Base-by-base conservation (phyloP, 1,140 invertebrate genomes). In the Aphis craccivora region DNA sequence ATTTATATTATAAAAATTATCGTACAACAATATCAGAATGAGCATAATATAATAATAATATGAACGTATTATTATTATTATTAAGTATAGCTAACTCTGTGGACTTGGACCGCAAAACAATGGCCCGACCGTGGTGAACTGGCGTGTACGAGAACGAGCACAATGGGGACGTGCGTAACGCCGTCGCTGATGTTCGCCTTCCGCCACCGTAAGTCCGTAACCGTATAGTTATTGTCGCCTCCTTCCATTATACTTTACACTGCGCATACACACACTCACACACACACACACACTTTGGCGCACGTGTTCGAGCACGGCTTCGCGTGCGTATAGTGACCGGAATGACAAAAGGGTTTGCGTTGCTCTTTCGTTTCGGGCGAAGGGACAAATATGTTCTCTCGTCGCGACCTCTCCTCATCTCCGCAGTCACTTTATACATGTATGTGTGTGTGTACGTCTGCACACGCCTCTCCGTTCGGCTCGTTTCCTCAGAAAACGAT, bases 291-390 rank as follows among this genome's bases (percentile, higher is more conserved):
- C 30, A 30, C 25, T 11, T 3, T 30, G 0, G 11, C 55, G 7
- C 6, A 25, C 25, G 37, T 40, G 45, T 45, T 45, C 18, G 48
- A 14, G 30, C 60, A 76, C 30, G 60, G 18, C 30, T 76, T 8
- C 5, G 60, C 30, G 30, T 35, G 18, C 14, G 48, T 76, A 76
- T 76, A n/a, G 60, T 76, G 60, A 76, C 30, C 60, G 60, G 60
- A 76, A 76, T 76, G 60, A 76, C 60, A 76, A 76, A 76, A 76
- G 60, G 60, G 60, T 67, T 67, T n/a, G 60, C 60, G 60, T 76
- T 6, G 60, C 60, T 76, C 60, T 76, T n/a, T 18, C 60, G 60
- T 76, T 76, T n/a, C 30, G 60, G 55, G 60, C 60, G 60, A 67
- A 67, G 60, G 30, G 30, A 67, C 60, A 67, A 67, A 67, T 67